Percentiles rank a stretch among this genome's conserved stretches.
phyloP scores from a whole-genome alignment of 2,797 vertebrate genomes.

The Bradypodion ventrale region DNA sequence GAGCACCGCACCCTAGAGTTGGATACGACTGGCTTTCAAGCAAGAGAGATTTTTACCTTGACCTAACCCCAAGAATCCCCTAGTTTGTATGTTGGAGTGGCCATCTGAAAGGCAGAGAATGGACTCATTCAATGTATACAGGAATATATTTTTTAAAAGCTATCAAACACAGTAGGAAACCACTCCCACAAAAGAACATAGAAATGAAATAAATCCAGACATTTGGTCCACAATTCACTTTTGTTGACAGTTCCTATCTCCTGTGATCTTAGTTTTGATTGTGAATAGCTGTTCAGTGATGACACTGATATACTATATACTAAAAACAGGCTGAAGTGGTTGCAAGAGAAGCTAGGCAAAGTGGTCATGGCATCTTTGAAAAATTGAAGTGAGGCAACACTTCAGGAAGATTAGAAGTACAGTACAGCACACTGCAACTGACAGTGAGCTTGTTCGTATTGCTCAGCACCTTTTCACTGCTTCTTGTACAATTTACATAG shows the following conservation, averaged over 20 bases:
- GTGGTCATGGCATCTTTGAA: conserved; percentile 28
- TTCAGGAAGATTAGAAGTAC: conserved; percentile 38
- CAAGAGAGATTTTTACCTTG: too few species aligned
- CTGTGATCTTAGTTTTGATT: conserved; percentile 4
- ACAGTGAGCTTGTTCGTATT: conserved; percentile 48
- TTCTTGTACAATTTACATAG: conserved; percentile 53
- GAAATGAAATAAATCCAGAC: conserved; percentile 17
- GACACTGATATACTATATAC: conserved; percentile 21
- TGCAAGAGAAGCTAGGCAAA: conserved; percentile 12
- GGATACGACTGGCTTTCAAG: too few species aligned
- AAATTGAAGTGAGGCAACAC: conserved; percentile 39
- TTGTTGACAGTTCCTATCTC: conserved; percentile 23
- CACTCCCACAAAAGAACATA: background rate
- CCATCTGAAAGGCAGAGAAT: background rate
- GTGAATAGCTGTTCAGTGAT: conserved; percentile 38
- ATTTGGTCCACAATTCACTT: conserved; percentile 5
- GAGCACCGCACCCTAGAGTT: too few species aligned
- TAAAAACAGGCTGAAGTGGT: conserved; percentile 32
- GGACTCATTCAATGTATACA: background rate
- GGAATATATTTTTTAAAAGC: background rate
- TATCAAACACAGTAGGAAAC: background rate
- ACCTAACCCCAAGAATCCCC: background rate
- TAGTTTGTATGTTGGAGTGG: background rate
- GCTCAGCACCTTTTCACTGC: conserved; percentile 38
- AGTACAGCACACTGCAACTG: conserved; percentile 21